phyloP scores from a whole-genome alignment of 2,888 invertebrate species.

The Matsumyia berberina region DNA sequence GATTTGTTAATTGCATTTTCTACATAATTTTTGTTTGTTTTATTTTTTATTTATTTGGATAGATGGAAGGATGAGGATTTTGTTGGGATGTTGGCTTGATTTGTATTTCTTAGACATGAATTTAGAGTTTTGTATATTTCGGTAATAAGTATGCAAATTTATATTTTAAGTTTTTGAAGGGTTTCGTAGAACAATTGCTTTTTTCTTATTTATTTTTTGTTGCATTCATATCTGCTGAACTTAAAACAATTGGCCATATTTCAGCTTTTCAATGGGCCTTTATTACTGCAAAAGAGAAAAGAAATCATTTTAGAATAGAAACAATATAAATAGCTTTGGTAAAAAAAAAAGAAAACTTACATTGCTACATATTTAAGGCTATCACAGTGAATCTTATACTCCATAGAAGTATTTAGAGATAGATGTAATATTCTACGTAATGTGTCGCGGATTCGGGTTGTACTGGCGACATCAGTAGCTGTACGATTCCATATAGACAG shows the following conservation, averaged over 20 bases:
- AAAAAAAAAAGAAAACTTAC: constrained; percentile 79
- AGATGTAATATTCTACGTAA: constrained; percentile 97
- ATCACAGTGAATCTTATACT: constrained; percentile 94
- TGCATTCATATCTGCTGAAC: constrained; percentile 67
- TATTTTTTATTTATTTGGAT: constrained; percentile 47
- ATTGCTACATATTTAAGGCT: constrained; percentile 90
- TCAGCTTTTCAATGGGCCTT: constrained; percentile 84
- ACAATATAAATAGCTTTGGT: neutral
- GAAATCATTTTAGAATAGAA: constrained; percentile 18
- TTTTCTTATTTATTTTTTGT: constrained; percentile 36
- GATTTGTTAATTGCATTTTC: constrained; percentile 37
- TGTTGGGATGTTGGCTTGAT: constrained; percentile 24
- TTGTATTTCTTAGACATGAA: constrained; percentile 30
- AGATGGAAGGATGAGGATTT: constrained; percentile 18
- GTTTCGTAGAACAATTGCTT: constrained; percentile 33
- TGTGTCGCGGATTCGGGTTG: constrained; percentile 96
- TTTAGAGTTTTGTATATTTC: constrained; percentile 34
- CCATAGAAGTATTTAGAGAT: constrained; percentile 95
- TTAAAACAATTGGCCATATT: constrained; percentile 79
- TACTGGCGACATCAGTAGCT: constrained; percentile 94
- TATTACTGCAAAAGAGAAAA: constrained; percentile 81
- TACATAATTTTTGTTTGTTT: constrained; percentile 10
- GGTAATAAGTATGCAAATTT: constrained; percentile 37
- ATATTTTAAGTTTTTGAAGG: constrained; percentile 16
- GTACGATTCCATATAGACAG: constrained; percentile 99